Percentiles rank a stretch among this genome's conserved stretches.
Conservation (phyloP, 2,797 vertebrate species). For the Centroberyx gerrardi region DNA sequence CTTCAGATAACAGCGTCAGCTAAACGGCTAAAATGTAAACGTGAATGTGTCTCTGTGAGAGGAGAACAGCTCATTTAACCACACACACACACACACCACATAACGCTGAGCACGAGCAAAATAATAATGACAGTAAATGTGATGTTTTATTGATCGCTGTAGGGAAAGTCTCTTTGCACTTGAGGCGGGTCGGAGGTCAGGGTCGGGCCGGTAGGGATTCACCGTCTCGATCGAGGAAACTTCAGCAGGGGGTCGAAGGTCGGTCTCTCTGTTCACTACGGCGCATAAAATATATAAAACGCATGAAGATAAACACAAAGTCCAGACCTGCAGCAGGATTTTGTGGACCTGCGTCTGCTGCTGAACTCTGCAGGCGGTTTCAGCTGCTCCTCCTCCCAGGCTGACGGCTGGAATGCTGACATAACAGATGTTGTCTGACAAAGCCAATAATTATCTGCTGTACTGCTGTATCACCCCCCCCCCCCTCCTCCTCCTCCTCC, state of each 20-base stretch:
- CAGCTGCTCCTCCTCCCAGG: conserved; percentile 57
- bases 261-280: not conserved
- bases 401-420: conserved; percentile 78
- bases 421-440: conserved; percentile 83
- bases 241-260: not conserved
- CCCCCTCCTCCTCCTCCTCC: conserved; percentile 30
- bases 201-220: conserved; percentile 54
- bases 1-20: not conserved
- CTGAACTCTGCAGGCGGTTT: conserved; percentile 57
- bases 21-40: conserved; percentile 2
- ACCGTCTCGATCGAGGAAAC: conserved; percentile 66
- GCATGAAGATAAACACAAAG: conserved; percentile 12
- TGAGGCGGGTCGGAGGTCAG: conserved; percentile 57
- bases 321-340: not conserved
- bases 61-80: not conserved
- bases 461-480: conserved; percentile 61
- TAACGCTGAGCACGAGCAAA: no score
- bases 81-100: no score
- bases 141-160: not conserved
- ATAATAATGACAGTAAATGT: no score
- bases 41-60: conserved; percentile 4
- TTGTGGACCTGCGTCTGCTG: no score
- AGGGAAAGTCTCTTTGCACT: conserved; percentile 3
- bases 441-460: conserved; percentile 77
- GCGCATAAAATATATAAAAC: no score